Conservation (phyloP, 2,113 vertebrate species). For the Ictalurus punctatus region DNA sequence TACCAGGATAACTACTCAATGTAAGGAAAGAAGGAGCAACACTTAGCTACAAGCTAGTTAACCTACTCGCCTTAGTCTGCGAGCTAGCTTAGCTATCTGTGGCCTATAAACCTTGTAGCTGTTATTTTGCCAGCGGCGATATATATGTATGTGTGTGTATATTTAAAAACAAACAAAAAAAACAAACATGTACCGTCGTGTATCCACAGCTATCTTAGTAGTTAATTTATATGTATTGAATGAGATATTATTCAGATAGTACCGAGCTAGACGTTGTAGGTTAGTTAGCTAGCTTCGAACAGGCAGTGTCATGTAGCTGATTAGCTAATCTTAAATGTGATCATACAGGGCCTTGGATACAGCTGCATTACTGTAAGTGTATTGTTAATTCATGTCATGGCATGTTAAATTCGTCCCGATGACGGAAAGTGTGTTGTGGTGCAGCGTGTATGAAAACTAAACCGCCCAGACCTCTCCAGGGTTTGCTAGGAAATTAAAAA, state of each 20-base stretch:
- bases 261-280: constrained; percentile 62
- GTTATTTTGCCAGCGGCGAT: background rate
- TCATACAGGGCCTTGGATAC: background rate
- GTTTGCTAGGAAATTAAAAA: background rate
- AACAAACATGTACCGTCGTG: background rate
- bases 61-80: background rate
- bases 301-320: constrained; percentile 13
- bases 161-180: too few relatives aligned
- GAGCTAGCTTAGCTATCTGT: background rate
- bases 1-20: constrained; percentile 34
- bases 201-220: background rate
- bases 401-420: background rate
- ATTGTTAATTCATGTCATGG: background rate
- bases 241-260: background rate
- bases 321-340: background rate
- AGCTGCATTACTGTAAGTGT: background rate
- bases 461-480: background rate
- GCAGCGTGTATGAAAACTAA: background rate
- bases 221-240: background rate
- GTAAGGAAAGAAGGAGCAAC: constrained; percentile 52
- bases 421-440: background rate
- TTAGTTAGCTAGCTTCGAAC: constrained; percentile 45
- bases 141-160: background rate
- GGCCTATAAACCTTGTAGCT: background rate
- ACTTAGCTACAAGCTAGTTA: background rate